Base-by-base conservation (phyloP, 1,140 invertebrate genomes). In the Scylla paramamosain region DNA sequence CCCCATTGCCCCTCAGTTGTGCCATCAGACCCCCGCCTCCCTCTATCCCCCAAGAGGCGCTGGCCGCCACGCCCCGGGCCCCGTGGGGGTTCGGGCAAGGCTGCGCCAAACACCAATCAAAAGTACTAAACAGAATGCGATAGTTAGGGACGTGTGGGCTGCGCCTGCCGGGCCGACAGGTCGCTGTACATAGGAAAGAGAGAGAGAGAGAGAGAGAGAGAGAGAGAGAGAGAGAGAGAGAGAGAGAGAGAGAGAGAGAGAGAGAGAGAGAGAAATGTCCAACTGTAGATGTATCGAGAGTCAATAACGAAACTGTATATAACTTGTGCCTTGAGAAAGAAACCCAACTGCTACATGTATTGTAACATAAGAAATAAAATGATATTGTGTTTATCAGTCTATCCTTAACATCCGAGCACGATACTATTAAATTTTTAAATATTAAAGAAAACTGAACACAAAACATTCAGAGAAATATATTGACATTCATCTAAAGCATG, bases 341-440 rank as follows among this genome's bases (percentile, higher is more conserved):
- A 92, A 29, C 83, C 29, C 32, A 39, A 92, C 91, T 94, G 93
- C 87, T 90, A 94, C 32, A 84, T 94, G 91, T 95, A 92, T 95
- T 95, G 94, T 95, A 95, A 45, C 28, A 95, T 95, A 93, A 95
- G 94, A 95, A 95, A 92, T 92, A 95, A 95, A 92, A 95, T 89
- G 77, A 92, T 92, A 95, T 95, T 92, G 94, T 91, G 94, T 92
- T 95, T 82, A 95, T 92, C 94, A 95, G 94, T 95, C 94, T 95
- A 95, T 95, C 94, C 94, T 95, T 95, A 95, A 92, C 94, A 92
- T 95, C 94, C 94, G 94, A 95, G 83, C 94, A 95, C 94, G 94
- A 95, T 95, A 46, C 45, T 45, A 20, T 45, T 91, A 46, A 92
- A 89, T 86, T 31, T 6, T 67, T 93, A 77, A 92, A 12, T 25